Evolutionary conservation across 2,888 invertebrate species (phyloP), one percentile per base, ranked within the genome.

Genomic region (Hyles lineata): DNA sequence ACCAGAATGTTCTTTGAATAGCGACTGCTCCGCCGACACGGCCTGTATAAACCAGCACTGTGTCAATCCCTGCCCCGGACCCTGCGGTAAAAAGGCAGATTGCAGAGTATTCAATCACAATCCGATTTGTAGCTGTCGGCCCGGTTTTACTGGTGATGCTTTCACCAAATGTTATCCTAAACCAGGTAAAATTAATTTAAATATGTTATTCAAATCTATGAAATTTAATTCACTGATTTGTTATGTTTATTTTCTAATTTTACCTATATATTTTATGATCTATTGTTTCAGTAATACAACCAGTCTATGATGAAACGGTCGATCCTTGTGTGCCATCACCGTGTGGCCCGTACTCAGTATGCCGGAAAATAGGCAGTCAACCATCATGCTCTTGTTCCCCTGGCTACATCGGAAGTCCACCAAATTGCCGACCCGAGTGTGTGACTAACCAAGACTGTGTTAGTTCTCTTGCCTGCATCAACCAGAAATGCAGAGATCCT

Each of bases 21-120:
- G 96, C 15, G 96, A 96, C 82, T 97, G 97, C 86, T 84, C 95
- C 11, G 90, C 93, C 69, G 93, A 95, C 74, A 95, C 95, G 84
- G 96, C 96, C 23, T 97, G 97, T 84, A 87, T 96, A 63, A 96
- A 96, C 83, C 96, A 96, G 82, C 96, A 96, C 89, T 97, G 97
- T 87, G 86, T 94, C 5, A 96, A 97, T 85, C 97, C 97, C 71
- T 97, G 97, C 79, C 95, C 96, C 32, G 96, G 96, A 52, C 95
- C 96, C 25, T 97, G 97, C 85, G 97, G 97, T 19, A 92, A 96
- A 77, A 96, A 96, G 82, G 95, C 97, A 52, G 95, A 96, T 76
- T 97, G 97, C 85, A 95, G 96, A 85, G 96, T 97, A 9, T 95
- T 96, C 75, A 96, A 97, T 85, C 96, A 97, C 84, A 96, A 96